Evolutionary conservation across 2,888 invertebrate species (phyloP).

Genomic region (Axea sp.): DNA sequence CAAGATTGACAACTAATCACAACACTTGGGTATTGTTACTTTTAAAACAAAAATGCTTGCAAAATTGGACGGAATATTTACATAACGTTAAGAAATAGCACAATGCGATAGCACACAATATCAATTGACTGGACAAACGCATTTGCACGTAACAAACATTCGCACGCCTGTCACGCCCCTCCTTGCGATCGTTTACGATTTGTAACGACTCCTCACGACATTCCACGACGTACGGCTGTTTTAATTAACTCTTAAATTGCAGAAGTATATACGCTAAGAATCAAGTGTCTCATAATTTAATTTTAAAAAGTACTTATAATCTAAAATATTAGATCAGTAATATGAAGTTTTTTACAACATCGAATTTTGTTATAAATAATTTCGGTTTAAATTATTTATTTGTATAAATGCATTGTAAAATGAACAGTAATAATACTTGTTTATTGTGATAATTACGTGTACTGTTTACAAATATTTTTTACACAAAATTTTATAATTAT

Average conservation of each 20-base stretch:
- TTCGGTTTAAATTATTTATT: too few relatives aligned
- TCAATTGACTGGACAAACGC: constrained; percentile 11
- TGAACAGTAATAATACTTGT: too few relatives aligned
- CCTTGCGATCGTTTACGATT: constrained; percentile 34
- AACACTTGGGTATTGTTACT: neutral
- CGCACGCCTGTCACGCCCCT: constrained; percentile 55
- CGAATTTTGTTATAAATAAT: too few relatives aligned
- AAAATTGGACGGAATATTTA: constrained; percentile 29
- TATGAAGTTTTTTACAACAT: too few relatives aligned
- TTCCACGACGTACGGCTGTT: constrained; percentile 14
- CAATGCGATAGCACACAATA: constrained; percentile 8
- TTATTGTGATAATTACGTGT: too few relatives aligned
- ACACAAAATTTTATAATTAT: too few relatives aligned
- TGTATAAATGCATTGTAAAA: too few relatives aligned
- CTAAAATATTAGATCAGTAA: too few relatives aligned
- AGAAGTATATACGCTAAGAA: neutral
- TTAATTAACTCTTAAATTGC: constrained; percentile 34
- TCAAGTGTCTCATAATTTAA: neutral
- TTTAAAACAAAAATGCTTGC: neutral
- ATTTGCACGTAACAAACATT: constrained; percentile 31
- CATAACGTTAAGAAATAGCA: constrained; percentile 9
- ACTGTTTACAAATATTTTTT: too few relatives aligned
- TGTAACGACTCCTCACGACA: constrained; percentile 36
- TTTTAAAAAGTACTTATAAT: too few relatives aligned
- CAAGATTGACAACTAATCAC: neutral